Base-by-base conservation (phyloP, 2,797 vertebrate species). In the Prunella strophiata region DNA sequence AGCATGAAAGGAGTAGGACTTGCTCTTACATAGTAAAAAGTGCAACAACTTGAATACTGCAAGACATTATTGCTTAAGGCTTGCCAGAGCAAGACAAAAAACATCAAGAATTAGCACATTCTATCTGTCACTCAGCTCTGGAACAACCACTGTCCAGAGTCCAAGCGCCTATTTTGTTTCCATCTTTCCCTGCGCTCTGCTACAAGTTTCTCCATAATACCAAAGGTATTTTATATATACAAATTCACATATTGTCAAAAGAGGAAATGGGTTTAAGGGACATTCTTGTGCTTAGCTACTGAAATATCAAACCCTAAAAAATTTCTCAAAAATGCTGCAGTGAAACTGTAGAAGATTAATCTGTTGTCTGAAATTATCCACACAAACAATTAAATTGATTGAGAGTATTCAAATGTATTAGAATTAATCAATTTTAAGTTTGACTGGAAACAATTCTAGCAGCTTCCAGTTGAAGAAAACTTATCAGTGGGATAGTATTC, bases 81-180 rank as follows among this genome's bases (percentile, higher is more conserved):
- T 30, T 47, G 7, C 19, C 48, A 74, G 47, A 62, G 5, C 5
- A 57, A 71, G 10, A 22, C 15, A 67, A 73, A 36, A 89, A 34
- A 26, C 21, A 29, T 20, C 8, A 51, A 25, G 13, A 65, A 9
- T 9, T 4, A 13, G 23, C 40, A 32, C 13, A 22, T 18, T 3
- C 1, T 20, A 36, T 12, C 13, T 34, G 45, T 16, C 52, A 78
- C 7, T 10, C 34, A 34, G 16, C 15, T 52, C 50, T 32, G 19
- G 11, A 68, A n/a, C 4, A n/a, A 65, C 10, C 12, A 48, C 23
- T 36, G 34, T 4, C 19, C 29, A 20, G 2, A 47, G 57, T 23
- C 5, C 25, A 80, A 84, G 10, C 0, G 0, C 16, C 21, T 30
- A 7, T 36, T 81, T 29, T n/a, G 8, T 29, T 61, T 40, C 34